Conservation (phyloP, 2,113 vertebrate species). For the Isurus oxyrinchus region DNA sequence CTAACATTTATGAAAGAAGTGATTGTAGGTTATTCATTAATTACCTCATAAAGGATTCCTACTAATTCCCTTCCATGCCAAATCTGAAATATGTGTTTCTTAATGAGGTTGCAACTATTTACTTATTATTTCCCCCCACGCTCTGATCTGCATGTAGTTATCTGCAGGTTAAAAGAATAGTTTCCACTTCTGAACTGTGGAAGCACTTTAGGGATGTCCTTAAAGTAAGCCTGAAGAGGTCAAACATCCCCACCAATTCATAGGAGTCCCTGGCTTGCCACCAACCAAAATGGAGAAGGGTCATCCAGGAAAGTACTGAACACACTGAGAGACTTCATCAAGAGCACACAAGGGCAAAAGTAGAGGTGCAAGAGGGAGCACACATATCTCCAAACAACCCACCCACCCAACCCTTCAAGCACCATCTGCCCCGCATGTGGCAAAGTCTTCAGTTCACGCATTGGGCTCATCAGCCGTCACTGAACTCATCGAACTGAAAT, state of each 20-base stretch:
- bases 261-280: not conserved
- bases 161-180: not conserved
- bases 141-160: not conserved
- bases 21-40: conserved; percentile 36
- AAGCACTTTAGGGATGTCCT: not conserved
- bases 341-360: not conserved
- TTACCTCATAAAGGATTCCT: conserved; percentile 19
- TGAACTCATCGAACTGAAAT: not conserved
- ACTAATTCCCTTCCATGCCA: conserved; percentile 7
- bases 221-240: not conserved
- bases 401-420: not conserved
- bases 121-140: not conserved
- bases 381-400: not conserved
- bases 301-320: not conserved
- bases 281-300: not conserved
- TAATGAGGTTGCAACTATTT: conserved; percentile 12
- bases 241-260: not conserved
- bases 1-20: conserved; percentile 27
- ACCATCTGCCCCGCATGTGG: not conserved
- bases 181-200: not conserved
- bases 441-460: not conserved
- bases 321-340: not conserved
- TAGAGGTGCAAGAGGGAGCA: no score
- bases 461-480: not conserved
- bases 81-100: conserved; percentile 59